A percentile compares a stretch with the other conserved stretches of the same genome.
phyloP scores from a whole-genome alignment of 2,888 invertebrate genomes.

The Tipula vernalis region DNA sequence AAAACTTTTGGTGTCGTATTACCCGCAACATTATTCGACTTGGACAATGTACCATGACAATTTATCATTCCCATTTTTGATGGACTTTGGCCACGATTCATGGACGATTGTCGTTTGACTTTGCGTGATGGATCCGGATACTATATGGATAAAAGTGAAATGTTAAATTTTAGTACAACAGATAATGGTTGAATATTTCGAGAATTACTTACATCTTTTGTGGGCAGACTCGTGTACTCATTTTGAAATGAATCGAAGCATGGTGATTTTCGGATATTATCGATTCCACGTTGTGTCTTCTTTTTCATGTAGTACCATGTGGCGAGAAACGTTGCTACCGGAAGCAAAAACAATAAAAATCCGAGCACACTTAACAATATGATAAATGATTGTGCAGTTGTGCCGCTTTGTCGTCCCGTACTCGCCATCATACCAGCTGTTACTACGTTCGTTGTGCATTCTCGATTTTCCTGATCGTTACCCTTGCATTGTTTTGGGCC shows the following conservation, averaged over 20 bases:
- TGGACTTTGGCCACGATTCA: slow-evolving; percentile 41
- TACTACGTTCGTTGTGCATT: slow-evolving; percentile 36
- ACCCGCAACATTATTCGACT: slow-evolving; percentile 45
- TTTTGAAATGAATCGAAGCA: slow-evolving; percentile 74
- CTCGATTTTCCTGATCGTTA: slow-evolving; percentile 50
- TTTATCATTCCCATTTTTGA: slow-evolving; percentile 26
- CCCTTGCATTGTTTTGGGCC: slow-evolving; percentile 54
- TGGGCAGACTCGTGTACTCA: slow-evolving; percentile 70
- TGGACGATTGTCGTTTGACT: slow-evolving; percentile 56
- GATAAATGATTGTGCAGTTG: neutral
- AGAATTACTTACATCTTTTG: slow-evolving; percentile 52
- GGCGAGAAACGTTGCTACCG: neutral
- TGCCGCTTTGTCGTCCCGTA: neutral
- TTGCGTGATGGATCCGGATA: slow-evolving; percentile 35
- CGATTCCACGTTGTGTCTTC: slow-evolving; percentile 25
- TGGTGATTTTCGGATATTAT: slow-evolving; percentile 59
- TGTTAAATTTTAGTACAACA: too few species aligned
- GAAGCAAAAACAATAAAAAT: neutral
- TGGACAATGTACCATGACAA: slow-evolving; percentile 38
- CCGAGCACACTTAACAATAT: neutral
- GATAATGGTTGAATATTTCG: neutral
- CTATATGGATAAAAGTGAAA: slow-evolving; percentile 15
- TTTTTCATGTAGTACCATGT: neutral
- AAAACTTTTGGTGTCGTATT: slow-evolving; percentile 55
- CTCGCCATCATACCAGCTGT: slow-evolving; percentile 7